phyloP scores from a whole-genome alignment of 1,140 invertebrate species.

The Babylonia areolata region DNA sequence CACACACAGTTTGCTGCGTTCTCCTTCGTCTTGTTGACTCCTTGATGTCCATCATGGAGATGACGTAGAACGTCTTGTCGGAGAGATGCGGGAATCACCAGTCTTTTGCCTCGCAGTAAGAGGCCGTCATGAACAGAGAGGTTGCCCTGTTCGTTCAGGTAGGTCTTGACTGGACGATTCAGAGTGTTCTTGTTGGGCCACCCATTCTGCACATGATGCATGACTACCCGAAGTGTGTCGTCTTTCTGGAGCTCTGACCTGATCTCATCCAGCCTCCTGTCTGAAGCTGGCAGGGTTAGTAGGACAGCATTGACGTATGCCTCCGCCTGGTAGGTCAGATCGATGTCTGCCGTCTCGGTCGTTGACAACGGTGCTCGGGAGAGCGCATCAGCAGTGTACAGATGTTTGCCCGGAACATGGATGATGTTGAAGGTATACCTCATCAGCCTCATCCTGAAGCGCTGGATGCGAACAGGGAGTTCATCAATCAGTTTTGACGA shows the following conservation, averaged over 20 bases:
- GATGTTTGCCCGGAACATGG: conserved; percentile 51
- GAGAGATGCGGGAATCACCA: conserved; percentile 41
- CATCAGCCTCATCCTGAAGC: conserved; percentile 50
- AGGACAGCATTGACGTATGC: no score
- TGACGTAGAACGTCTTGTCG: conserved; percentile 22
- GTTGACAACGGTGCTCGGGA: not conserved
- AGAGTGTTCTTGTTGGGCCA: conserved; percentile 19
- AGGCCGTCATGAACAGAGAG: not conserved
- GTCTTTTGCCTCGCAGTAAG: conserved; percentile 2
- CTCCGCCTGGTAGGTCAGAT: no score
- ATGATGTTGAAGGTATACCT: conserved; percentile 33
- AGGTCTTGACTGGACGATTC: not conserved
- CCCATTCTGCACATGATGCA: conserved; percentile 29
- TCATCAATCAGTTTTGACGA: conserved; percentile 42
- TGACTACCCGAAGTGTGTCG: not conserved
- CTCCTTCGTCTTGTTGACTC: conserved; percentile 35
- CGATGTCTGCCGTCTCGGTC: not conserved
- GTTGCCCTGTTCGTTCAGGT: not conserved
- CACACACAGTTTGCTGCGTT: conserved; percentile 33
- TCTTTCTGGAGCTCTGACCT: conserved; percentile 12
- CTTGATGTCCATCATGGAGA: conserved; percentile 45
- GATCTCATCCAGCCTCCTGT: no score
- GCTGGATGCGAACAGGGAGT: conserved; percentile 40
- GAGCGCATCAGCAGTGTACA: no score
- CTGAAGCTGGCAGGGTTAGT: no score